Conservation (phyloP, 2,888 invertebrate genomes). For the Torymus texanus region DNA sequence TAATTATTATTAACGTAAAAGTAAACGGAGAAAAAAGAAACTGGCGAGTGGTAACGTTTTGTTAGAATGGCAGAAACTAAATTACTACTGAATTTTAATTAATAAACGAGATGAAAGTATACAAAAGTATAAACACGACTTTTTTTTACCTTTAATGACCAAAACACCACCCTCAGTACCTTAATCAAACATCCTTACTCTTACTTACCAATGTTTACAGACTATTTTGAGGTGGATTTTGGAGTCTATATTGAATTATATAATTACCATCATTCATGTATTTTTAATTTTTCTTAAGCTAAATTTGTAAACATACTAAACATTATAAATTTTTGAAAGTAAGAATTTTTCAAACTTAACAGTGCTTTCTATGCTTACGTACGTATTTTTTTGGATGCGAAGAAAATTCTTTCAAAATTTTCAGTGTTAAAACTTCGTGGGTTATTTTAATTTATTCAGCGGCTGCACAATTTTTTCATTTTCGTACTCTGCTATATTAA, state of each 20-base stretch:
- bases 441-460: slow-evolving; percentile 41
- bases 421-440: not conserved
- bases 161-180: not conserved
- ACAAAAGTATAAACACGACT: slow-evolving; percentile 64
- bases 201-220: not conserved
- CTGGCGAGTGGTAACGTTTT: slow-evolving; percentile 69
- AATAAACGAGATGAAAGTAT: slow-evolving; percentile 76
- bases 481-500: slow-evolving; percentile 19
- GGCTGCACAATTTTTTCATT: slow-evolving; percentile 2
- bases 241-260: too few relatives aligned
- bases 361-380: too few relatives aligned
- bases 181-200: slow-evolving; percentile 1
- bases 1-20: slow-evolving; percentile 73
- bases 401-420: slow-evolving; percentile 15
- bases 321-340: too few relatives aligned
- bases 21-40: slow-evolving; percentile 57
- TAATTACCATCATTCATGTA: too few relatives aligned
- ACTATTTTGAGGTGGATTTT: too few relatives aligned
- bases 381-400: not conserved
- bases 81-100: slow-evolving; percentile 75
- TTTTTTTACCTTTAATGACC: slow-evolving; percentile 56
- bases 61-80: slow-evolving; percentile 74
- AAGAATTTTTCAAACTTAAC: not conserved
- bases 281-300: too few relatives aligned
- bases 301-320: too few relatives aligned